Evolutionary conservation across 2,797 vertebrate species (phyloP), one percentile per base, ranked within the genome.

Genomic region (Acrossocheilus wenchowensis): DNA sequence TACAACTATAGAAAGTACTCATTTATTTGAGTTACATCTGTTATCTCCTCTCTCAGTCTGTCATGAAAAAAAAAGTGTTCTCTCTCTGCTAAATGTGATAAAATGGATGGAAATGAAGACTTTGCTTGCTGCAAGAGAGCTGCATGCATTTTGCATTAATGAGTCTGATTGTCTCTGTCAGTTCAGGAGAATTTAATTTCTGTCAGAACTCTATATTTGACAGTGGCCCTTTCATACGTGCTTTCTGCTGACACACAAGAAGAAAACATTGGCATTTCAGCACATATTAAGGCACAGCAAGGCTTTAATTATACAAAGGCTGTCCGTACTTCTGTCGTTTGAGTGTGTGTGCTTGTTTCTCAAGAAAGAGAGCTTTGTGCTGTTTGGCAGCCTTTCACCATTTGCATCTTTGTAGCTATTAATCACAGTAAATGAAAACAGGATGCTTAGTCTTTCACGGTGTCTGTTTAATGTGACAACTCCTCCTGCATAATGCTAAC

Each of bases 291-390:
- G 81, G 57, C 39, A 50, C 74, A 52, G 45, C 45, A 66, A n/a
- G 21, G n/a, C 81, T 85, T 72, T 88, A 57, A 86, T 79, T 77
- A 68, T 26, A 80, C 84, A 88, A 64, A 77, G 41, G 62, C 77
- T 73, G 57, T 81, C 71, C 57, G 57, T 66, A 30, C 62, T 30
- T 64, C 62, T 15, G 26, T 64, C 14, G 7, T 62, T 2, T 57
- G 54, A 14, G 62, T 69, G 34, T 14, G 14, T 12, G 43, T 83
- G 45, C 7, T 30, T 60, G 81, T 39, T 50, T 50, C 48, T 50
- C 48, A 15, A 50, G 66, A 66, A 34, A 34, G 17, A 19, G 6
- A 3, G 14, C 6, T 68, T 34, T 66, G 15, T 68, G 64, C 6
- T 36, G 64, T 17, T 34, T 68, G 30, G 30, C 64, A 36, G 6